These are phyloP conservation scores for Erithacus rubecula DNA, from an alignment of 2,797 vertebrate genomes.

Conservation along the genomic window DNA sequence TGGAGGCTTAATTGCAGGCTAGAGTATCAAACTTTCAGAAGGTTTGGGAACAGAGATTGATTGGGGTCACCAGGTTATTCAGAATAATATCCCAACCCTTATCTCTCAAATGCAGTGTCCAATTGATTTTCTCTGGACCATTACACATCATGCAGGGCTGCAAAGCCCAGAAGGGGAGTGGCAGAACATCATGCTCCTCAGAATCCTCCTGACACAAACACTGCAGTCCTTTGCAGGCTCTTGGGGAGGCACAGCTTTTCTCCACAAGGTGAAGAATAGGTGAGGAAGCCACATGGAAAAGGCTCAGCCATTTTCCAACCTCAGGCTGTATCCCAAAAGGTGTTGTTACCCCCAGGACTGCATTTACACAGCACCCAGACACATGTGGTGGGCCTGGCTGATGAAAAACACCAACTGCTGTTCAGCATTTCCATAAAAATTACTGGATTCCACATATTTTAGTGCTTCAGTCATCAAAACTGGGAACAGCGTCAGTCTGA, in stretches of 20 bases:
- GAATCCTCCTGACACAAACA: constrained; percentile 9
- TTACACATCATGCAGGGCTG: constrained; percentile 77
- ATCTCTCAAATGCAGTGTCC: constrained; percentile 84
- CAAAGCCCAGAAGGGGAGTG: constrained; percentile 13
- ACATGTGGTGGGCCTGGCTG: background rate
- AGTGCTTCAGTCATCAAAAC: background rate
- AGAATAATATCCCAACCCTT: constrained; percentile 81
- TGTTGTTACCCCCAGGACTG: background rate
- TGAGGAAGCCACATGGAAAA: background rate
- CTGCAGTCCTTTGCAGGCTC: background rate
- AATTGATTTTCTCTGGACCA: constrained; percentile 93
- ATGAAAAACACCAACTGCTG: background rate
- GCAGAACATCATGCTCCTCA: constrained; percentile 49
- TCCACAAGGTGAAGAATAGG: background rate
- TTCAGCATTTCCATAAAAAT: background rate
- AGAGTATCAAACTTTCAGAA: constrained; percentile 77
- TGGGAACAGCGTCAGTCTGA: background rate
- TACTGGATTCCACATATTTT: background rate
- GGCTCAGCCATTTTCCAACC: background rate
- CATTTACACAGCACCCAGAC: background rate
- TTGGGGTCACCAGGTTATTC: constrained; percentile 85
- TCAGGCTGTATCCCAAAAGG: background rate
- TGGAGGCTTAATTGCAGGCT: constrained; percentile 78
- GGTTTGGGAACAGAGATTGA: constrained; percentile 89
- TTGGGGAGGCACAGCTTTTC: background rate